A percentile compares a stretch with the other conserved stretches of the same genome.
Evolutionary conservation across 2,797 vertebrate species (phyloP).

Genomic region (Kryptolebias ocellatus): DNA sequence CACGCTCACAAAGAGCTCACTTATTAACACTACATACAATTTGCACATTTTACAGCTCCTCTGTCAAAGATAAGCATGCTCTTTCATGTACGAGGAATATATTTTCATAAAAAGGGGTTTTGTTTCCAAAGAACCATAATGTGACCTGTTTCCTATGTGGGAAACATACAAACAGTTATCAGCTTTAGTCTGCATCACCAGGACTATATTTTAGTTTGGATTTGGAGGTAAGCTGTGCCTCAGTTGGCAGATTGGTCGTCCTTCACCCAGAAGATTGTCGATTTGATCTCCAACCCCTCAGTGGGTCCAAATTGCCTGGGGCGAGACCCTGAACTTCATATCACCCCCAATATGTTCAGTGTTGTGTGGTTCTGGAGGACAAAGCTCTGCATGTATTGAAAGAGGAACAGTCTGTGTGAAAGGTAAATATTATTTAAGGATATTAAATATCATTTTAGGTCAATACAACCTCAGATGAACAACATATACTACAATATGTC

Average conservation of each 20-base stretch:
- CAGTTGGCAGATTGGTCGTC: neutral
- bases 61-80: slow-evolving; percentile 5
- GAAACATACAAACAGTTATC: too few relatives aligned
- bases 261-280: neutral
- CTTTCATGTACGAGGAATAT: slow-evolving; percentile 4
- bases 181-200: too few relatives aligned
- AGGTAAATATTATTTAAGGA: too few relatives aligned
- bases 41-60: slow-evolving; percentile 46
- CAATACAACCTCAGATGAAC: too few relatives aligned
- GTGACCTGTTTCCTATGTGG: neutral
- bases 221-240: too few relatives aligned
- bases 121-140: neutral
- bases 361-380: neutral
- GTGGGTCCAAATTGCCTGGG: neutral
- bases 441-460: too few relatives aligned
- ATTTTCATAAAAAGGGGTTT: neutral
- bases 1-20: slow-evolving; percentile 15
- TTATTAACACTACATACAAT: slow-evolving; percentile 66
- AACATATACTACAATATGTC: too few relatives aligned
- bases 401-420: too few relatives aligned
- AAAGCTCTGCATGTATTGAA: neutral
- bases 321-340: neutral
- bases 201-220: too few relatives aligned
- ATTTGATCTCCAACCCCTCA: neutral
- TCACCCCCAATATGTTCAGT: neutral